These are phyloP conservation scores for Microcebus tavaratra DNA, from an alignment of 2,113 vertebrate species.

Conservation along the genomic window DNA sequence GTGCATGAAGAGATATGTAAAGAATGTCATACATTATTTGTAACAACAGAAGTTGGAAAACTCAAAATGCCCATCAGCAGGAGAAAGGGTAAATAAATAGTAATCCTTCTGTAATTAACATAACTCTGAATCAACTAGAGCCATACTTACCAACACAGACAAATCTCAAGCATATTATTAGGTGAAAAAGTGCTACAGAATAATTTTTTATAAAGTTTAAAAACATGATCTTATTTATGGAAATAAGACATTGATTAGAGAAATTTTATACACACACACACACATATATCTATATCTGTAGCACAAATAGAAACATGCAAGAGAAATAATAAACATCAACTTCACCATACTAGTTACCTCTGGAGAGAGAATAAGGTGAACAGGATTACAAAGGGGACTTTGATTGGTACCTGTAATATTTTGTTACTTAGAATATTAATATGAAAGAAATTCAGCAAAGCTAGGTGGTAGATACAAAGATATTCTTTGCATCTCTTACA, in stretches of 20 bases:
- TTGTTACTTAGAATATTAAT: conserved; percentile 28
- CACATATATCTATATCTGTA: background rate
- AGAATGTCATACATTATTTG: conserved; percentile 5
- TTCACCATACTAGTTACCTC: background rate
- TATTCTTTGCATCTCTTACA: conserved; percentile 2
- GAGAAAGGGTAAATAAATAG: background rate
- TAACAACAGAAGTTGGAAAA: conserved; percentile 26
- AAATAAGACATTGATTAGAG: background rate
- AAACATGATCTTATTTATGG: conserved; percentile 2
- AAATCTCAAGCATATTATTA: conserved; percentile 15
- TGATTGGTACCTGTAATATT: background rate
- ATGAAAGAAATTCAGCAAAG: conserved; percentile 40
- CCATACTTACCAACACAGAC: background rate
- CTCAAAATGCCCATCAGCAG: background rate
- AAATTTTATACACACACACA: background rate
- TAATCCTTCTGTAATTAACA: background rate
- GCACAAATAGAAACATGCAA: conserved; percentile 32
- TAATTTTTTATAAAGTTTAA: conserved; percentile 12
- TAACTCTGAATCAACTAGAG: background rate
- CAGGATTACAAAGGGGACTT: background rate
- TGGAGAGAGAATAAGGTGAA: background rate
- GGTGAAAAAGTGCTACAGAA: background rate
- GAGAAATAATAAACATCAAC: background rate
- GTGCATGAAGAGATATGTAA: background rate
- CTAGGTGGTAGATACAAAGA: background rate